Evolutionary conservation across 2,888 invertebrate genomes (phyloP).

Genomic region (Meloe dianella): DNA sequence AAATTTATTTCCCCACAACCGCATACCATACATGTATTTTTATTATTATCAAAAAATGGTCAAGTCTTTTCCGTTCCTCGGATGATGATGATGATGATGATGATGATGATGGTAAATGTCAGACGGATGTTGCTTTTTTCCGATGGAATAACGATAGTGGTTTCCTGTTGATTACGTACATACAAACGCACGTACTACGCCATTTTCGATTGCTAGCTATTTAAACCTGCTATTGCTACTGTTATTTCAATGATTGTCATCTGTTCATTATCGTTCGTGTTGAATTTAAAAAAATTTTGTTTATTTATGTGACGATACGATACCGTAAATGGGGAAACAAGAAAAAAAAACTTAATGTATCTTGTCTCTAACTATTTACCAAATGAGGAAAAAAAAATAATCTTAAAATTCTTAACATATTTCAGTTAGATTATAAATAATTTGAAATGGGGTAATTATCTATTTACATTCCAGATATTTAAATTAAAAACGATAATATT

Average conservation of each 20-base stretch:
- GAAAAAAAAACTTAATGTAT: background rate
- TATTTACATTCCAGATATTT: slow-evolving; percentile 4
- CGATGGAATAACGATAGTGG: slow-evolving; percentile 7
- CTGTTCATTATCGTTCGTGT: slow-evolving; percentile 4
- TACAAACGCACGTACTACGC: background rate
- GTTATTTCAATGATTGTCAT: background rate
- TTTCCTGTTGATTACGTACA: slow-evolving; percentile 7
- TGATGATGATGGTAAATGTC: too few relatives aligned
- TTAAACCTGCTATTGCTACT: background rate
- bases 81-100: background rate
- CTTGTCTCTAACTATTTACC: background rate
- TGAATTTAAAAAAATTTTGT: background rate
- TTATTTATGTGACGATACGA: background rate
- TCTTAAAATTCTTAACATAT: background rate
- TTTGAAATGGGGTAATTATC: background rate
- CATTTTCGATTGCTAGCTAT: background rate
- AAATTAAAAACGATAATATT: background rate
- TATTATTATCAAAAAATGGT: slow-evolving; percentile 5
- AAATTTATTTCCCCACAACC: background rate
- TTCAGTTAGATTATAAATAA: background rate
- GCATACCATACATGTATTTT: background rate
- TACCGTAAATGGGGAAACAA: background rate
- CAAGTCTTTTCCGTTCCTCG: slow-evolving; percentile 1
- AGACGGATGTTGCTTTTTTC: slow-evolving; percentile 1
- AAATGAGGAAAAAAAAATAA: background rate